phyloP scores from a whole-genome alignment of 1,140 invertebrate species.

The Battus philenor region DNA sequence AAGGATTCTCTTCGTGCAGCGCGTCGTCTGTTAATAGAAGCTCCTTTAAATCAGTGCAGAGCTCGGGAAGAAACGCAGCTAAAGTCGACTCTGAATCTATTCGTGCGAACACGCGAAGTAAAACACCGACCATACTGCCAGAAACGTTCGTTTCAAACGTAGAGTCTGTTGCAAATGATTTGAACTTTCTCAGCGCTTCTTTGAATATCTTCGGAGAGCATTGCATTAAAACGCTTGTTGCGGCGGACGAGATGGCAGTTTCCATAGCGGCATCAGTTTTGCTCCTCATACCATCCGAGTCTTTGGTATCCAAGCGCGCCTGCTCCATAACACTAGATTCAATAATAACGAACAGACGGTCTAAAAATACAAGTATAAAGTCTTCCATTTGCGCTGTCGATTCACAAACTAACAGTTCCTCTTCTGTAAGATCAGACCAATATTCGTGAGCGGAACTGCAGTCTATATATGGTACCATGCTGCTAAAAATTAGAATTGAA shows the following conservation, averaged over 20 bases:
- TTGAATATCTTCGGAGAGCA: slow-evolving; percentile 77
- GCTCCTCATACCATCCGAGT: slow-evolving; percentile 78
- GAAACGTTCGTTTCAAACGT: slow-evolving; percentile 90
- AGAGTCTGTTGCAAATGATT: slow-evolving; percentile 82
- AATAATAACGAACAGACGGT: slow-evolving; percentile 84
- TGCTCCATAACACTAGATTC: slow-evolving; percentile 84
- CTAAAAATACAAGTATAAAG: slow-evolving; percentile 91
- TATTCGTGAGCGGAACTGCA: slow-evolving; percentile 84
- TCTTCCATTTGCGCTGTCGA: slow-evolving; percentile 89
- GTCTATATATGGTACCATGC: slow-evolving; percentile 88
- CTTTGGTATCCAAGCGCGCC: slow-evolving; percentile 79
- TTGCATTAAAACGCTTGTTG: slow-evolving; percentile 79
- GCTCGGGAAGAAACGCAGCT: slow-evolving; percentile 82
- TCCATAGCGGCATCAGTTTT: slow-evolving; percentile 84
- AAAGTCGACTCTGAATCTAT: slow-evolving; percentile 82
- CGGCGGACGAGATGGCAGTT: slow-evolving; percentile 81
- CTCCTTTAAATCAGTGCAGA: slow-evolving; percentile 76
- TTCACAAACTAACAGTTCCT: slow-evolving; percentile 85
- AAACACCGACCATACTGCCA: slow-evolving; percentile 83
- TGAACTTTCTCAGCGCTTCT: slow-evolving; percentile 84
- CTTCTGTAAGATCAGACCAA: slow-evolving; percentile 84
- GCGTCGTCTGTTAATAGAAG: slow-evolving; percentile 76
- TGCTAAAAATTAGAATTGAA: slow-evolving; percentile 85
- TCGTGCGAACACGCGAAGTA: slow-evolving; percentile 83
- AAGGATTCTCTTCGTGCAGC: slow-evolving; percentile 83